Evolutionary conservation across 2,797 vertebrate genomes (phyloP), one percentile per base, ranked within the genome.

Genomic region (Xyrichtys novacula): DNA sequence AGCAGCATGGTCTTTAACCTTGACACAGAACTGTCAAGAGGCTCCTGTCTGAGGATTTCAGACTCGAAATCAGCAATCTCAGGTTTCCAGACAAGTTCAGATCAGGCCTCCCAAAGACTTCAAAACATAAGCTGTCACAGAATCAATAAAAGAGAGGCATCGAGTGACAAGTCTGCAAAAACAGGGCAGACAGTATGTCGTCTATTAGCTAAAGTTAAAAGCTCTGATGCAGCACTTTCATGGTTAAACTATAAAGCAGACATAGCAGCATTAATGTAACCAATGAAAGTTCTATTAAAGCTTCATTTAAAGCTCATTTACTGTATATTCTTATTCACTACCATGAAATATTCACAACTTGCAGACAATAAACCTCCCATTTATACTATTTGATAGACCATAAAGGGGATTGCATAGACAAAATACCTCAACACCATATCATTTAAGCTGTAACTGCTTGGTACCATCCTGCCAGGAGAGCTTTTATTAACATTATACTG

Each of bases 1-100:
- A 65, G 66, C 69, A 65, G 52, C 52, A 47, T 28, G 46, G 57
- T 70, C 59, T 74, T 80, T 69, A 68, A 85, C 78, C 75, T 83
- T 79, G 75, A 69, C 61, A 72, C 17, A 60, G 65, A 50, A 50
- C 32, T 57, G 66, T 71, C 50, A 29, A 50, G 48, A 61, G 46
- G 46, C 64, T 66, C 31, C 36, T 55, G 44, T 74, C 50, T 61
- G 64, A 76, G 70, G 60, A 58, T 44, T 76, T 65, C 29, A 54
- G 22, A 19, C 50, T 49, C 16, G 28, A 52, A 52, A 49, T 12
- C 8, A 60, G 47, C 43, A 80, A 64, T 57, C 39, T 31, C 15
- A 53, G 63, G 44, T 65, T 81, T 47, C 56, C 49, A 65, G 49
- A 64, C 50, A 49, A 32, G 44, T 58, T 31, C 3, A 17, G 39